Base-by-base conservation (phyloP, 2,888 invertebrate genomes). In the Tyria jacobaeae region DNA sequence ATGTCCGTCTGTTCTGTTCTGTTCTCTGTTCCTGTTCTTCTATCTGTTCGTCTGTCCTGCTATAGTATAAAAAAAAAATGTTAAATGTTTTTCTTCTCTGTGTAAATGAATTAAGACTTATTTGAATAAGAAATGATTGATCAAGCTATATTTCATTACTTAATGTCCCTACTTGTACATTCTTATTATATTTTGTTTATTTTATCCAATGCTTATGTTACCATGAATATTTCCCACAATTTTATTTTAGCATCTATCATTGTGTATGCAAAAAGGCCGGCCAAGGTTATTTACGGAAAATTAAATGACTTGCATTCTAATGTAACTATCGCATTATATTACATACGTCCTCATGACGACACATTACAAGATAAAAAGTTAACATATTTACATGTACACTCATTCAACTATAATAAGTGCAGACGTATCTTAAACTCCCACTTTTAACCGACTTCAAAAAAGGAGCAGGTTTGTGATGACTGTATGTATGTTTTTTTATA, bases 271-370 rank as follows among this genome's bases (percentile, higher is more conserved):
- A 14, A 21, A 34, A 2, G 17, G 9, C 15, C 27, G 14, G 24
- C 21, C 24, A 51, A 51, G 51, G 51, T 51, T 24, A 24, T 35
- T 35, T 15, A 51, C 51, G 35, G 35, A 7, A 35, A 35, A 35
- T 51, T 4, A 15, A 24, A 51, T 51, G 51, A 51, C 35, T 51
- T 51, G 51, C 51, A 24, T 51, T 9, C 24, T 14, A 50, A 21
- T 51, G 34, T 51, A 5, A n/a, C n/a, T n/a, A n/a, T n/a, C n/a
- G n/a, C n/a, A n/a, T n/a, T n/a, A n/a, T n/a, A 34, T 51, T 12
- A 14, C 21, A 21, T 51, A 41, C 10, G 21, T 21, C 21, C 34
- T 34, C 12, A 3, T 49, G 15, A 10, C 3, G 3, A 7, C 21
- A 51, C 15, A 51, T 34, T 17, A 21, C 51, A 10, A 21, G 7